Evolutionary conservation across 2,888 invertebrate genomes (phyloP).

Genomic region (Parascotia fuliginaria): DNA sequence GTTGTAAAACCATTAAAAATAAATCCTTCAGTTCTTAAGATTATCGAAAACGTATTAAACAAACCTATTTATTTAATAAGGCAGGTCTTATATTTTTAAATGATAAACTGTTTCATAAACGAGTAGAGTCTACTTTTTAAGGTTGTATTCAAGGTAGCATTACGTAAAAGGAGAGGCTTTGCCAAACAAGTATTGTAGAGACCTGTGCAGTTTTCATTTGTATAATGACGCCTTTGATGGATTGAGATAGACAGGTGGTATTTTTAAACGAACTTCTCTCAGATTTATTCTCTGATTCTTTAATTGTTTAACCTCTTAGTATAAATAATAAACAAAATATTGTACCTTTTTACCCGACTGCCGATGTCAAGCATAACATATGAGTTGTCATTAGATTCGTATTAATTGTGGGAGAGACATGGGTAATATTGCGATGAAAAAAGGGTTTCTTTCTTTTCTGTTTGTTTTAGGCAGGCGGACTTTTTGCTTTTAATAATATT

Average conservation of each 20-base stretch:
- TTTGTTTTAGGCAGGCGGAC: no score
- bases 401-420: no score
- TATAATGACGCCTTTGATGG: constrained; percentile 19
- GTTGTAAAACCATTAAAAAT: no score
- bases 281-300: neutral
- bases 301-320: neutral
- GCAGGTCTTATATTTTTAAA: constrained; percentile 3
- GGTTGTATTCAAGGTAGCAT: constrained; percentile 30
- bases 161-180: constrained; percentile 25
- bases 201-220: constrained; percentile 25
- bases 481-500: no score
- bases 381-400: no score
- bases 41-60: no score
- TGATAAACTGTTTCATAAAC: constrained; percentile 16
- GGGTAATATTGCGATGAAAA: no score
- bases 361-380: no score
- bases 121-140: constrained; percentile 12
- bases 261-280: neutral
- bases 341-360: no score
- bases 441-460: no score
- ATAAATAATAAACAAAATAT: no score
- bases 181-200: constrained; percentile 26
- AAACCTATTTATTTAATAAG: neutral
- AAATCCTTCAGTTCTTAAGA: no score
- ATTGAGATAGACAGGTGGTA: neutral